Evolutionary conservation across 2,113 vertebrate species (phyloP).

Genomic region (Antechinus stuartii): DNA sequence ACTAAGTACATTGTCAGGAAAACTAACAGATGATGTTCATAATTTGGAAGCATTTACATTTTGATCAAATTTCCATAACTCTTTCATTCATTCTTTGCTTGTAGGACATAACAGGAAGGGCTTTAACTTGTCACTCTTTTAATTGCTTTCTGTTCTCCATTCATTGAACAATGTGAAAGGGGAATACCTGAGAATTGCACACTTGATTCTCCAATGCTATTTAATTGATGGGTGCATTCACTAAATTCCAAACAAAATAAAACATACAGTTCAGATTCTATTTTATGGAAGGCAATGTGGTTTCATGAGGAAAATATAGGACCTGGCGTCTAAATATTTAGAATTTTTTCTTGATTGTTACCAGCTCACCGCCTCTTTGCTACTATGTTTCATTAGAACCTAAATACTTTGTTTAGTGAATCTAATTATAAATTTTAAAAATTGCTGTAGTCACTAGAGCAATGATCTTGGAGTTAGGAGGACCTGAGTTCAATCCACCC

Average conservation of each 20-base stretch:
- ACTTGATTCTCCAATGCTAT: background rate
- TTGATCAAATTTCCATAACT: slow-evolving; percentile 54
- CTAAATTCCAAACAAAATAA: background rate
- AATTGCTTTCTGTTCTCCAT: background rate
- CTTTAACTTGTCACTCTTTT: background rate
- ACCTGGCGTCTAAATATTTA: background rate
- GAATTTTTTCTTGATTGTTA: background rate
- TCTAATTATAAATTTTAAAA: background rate
- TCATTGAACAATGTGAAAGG: background rate
- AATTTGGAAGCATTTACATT: slow-evolving; percentile 46
- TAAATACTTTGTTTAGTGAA: background rate
- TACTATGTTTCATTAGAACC: background rate
- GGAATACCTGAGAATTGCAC: background rate
- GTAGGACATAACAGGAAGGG: slow-evolving; percentile 38
- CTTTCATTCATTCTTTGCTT: slow-evolving; percentile 45
- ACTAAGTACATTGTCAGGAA: slow-evolving; percentile 52
- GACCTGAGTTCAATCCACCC: no score
- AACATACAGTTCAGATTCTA: background rate
- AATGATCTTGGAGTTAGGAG: no score
- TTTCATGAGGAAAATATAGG: background rate
- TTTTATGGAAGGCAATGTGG: background rate
- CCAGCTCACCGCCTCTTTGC: background rate
- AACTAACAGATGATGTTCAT: slow-evolving; percentile 43
- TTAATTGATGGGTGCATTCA: slow-evolving; percentile 32
- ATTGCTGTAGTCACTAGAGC: no score